phyloP scores from a whole-genome alignment of 2,888 invertebrate species.

The Argynnis bischoffii region DNA sequence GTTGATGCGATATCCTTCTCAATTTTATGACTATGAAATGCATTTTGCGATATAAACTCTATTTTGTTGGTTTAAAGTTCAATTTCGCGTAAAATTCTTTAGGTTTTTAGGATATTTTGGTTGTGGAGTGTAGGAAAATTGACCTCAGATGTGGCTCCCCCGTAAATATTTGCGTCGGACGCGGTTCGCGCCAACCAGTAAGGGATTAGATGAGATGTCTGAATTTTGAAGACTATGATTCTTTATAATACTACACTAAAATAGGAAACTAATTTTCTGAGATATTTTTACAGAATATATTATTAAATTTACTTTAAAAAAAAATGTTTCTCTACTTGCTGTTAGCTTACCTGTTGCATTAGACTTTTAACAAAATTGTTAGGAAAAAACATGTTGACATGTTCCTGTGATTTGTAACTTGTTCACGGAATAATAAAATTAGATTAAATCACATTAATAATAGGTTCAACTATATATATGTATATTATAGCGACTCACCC shows the following conservation, averaged over 20 bases:
- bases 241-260: constrained; percentile 22
- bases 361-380: too few species aligned
- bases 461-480: too few species aligned
- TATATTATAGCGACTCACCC: too few species aligned
- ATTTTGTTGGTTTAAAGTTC: constrained; percentile 29
- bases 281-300: too few species aligned
- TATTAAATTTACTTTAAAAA: too few species aligned
- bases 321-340: too few species aligned
- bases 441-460: too few species aligned
- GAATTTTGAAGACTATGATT: constrained; percentile 51
- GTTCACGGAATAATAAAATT: too few species aligned
- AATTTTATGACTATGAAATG: constrained; percentile 54
- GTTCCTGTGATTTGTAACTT: too few species aligned
- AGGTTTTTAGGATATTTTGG: constrained; percentile 50
- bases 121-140: constrained; percentile 58
- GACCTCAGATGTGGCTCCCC: constrained; percentile 75
- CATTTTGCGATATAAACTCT: constrained; percentile 43
- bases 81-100: constrained; percentile 31
- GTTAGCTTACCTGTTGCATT: too few species aligned
- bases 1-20: constrained; percentile 45
- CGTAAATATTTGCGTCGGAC: constrained; percentile 77
- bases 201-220: constrained; percentile 67
- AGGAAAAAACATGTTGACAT: too few species aligned
- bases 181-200: constrained; percentile 66
- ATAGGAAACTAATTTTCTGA: neutral